Conservation (phyloP, 2,888 invertebrate genomes). For the Sipha maydis region DNA sequence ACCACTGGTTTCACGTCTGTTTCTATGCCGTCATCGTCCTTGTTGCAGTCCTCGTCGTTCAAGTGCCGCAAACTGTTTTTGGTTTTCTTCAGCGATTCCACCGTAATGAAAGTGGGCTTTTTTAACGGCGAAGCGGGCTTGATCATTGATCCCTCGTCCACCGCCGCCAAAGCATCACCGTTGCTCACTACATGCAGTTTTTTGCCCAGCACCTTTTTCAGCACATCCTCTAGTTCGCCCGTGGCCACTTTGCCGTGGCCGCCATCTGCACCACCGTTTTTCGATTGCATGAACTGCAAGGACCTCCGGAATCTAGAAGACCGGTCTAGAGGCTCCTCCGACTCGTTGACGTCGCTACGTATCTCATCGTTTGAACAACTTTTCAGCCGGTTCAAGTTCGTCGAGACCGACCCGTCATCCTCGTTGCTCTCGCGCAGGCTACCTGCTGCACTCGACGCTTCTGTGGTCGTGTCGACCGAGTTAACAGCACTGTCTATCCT, state of each 20-base stretch:
- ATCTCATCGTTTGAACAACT: constrained; percentile 67
- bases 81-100: constrained; percentile 73
- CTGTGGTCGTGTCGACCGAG: background rate
- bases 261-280: background rate
- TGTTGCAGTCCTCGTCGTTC: constrained; percentile 65
- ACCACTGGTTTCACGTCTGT: constrained; percentile 66
- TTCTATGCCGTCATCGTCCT: constrained; percentile 69
- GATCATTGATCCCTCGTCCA: constrained; percentile 64
- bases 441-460: background rate
- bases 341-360: constrained; percentile 64
- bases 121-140: constrained; percentile 62
- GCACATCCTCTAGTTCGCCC: constrained; percentile 63
- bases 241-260: background rate
- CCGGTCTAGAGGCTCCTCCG: constrained; percentile 71
- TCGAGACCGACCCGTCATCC: background rate
- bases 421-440: background rate
- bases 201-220: constrained; percentile 62
- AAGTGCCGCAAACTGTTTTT: constrained; percentile 72
- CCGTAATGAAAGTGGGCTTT: constrained; percentile 71
- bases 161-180: background rate
- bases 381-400: constrained; percentile 63
- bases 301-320: constrained; percentile 75
- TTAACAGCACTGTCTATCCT: constrained; percentile 20
- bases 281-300: constrained; percentile 74
- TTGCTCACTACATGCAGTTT: constrained; percentile 4